A percentile compares a stretch with the other conserved stretches of the same genome.
phyloP scores from a whole-genome alignment of 2,797 vertebrate genomes.

The Enteromius radiatus region DNA sequence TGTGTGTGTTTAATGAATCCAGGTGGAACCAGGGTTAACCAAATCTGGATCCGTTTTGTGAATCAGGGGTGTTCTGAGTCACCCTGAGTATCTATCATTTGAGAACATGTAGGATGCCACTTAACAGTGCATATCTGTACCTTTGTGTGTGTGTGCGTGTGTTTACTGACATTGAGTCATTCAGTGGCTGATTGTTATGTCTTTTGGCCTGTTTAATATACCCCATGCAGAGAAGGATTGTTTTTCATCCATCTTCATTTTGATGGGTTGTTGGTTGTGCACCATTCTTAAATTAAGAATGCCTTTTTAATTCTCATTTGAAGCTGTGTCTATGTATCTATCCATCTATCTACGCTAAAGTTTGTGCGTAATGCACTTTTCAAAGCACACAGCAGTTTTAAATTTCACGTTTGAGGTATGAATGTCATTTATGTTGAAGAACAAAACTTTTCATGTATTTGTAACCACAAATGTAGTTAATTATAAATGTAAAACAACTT shows the following conservation, averaged over 20 bases:
- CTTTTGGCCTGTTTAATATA: not conserved
- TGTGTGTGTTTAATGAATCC: not conserved
- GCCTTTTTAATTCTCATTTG: not conserved
- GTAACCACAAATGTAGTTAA: not conserved
- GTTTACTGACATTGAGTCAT: not conserved
- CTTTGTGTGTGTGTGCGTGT: not conserved
- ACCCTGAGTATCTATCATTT: not conserved
- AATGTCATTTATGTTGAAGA: not conserved
- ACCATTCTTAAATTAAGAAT: not conserved
- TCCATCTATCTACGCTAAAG: not conserved
- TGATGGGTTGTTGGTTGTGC: not conserved
- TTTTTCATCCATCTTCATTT: not conserved
- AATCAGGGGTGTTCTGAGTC: not conserved
- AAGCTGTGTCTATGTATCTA: too few relatives aligned
- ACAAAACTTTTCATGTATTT: not conserved
- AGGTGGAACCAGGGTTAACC: not conserved
- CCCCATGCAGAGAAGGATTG: not conserved
- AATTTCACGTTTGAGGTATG: not conserved
- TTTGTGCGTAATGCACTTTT: not conserved
- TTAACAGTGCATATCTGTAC: not conserved
- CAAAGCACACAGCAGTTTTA: not conserved
- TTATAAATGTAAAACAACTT: not conserved
- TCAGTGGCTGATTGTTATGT: slow-evolving; percentile 7
- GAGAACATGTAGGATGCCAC: not conserved
- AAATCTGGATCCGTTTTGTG: not conserved